Evolutionary conservation across 2,888 invertebrate genomes (phyloP).

Genomic region (Oscheius onirici): DNA sequence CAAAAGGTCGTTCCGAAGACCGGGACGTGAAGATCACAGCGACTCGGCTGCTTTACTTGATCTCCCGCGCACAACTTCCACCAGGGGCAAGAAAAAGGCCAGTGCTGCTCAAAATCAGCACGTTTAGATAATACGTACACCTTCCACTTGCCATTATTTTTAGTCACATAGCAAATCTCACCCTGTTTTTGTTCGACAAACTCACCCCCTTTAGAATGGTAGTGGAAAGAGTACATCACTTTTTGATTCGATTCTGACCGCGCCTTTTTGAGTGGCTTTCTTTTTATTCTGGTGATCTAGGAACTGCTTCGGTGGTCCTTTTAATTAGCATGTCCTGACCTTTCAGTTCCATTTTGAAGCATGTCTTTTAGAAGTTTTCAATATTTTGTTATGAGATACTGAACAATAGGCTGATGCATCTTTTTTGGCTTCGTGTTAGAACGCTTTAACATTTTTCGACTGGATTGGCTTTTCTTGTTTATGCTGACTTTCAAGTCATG

Average conservation of each 20-base stretch:
- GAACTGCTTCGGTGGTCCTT: constrained; percentile 12
- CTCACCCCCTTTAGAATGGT: constrained; percentile 4
- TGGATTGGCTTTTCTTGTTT: constrained; percentile 15
- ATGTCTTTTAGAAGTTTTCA: neutral
- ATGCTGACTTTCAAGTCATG: constrained; percentile 10
- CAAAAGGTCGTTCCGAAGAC: constrained; percentile 65
- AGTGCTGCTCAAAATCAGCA: constrained; percentile 27
- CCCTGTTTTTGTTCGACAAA: neutral
- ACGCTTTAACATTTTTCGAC: neutral
- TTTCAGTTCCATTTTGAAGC: neutral
- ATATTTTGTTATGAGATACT: neutral
- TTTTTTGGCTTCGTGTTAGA: constrained; percentile 16
- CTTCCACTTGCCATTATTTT: constrained; percentile 7
- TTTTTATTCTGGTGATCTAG: constrained; percentile 17
- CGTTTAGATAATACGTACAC: constrained; percentile 15
- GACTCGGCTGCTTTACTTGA: constrained; percentile 65
- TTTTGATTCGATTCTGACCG: constrained; percentile 20
- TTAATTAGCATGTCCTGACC: neutral
- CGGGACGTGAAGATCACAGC: constrained; percentile 54
- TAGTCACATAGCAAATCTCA: constrained; percentile 6
- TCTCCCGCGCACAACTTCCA: constrained; percentile 59
- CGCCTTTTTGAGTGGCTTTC: constrained; percentile 32
- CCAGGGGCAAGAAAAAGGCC: constrained; percentile 62
- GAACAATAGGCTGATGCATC: neutral
- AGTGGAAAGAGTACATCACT: constrained; percentile 21